A percentile compares a stretch with the other conserved stretches of the same genome.
These are phyloP conservation scores for Cydia strobilella DNA, from an alignment of 1,140 invertebrate genomes.

Conservation along the genomic window DNA sequence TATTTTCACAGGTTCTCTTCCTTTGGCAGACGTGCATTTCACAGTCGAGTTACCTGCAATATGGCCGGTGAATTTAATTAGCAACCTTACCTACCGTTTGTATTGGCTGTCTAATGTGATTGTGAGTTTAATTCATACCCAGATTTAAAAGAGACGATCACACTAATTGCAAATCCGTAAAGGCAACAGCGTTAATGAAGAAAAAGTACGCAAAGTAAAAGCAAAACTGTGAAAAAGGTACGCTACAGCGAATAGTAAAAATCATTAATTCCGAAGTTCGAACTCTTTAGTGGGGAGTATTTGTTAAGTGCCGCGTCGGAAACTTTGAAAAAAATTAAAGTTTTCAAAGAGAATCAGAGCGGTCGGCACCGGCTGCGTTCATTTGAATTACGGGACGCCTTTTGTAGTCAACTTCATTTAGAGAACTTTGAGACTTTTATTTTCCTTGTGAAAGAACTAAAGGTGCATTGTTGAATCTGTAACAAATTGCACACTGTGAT, in stretches of 20 bases:
- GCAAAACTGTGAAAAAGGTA: not conserved
- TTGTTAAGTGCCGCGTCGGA: constrained; percentile 60
- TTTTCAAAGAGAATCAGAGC: constrained; percentile 70
- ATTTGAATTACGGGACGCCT: constrained; percentile 74
- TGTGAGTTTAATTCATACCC: constrained; percentile 1
- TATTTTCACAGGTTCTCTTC: not conserved
- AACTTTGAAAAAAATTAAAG: constrained; percentile 73
- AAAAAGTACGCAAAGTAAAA: not conserved
- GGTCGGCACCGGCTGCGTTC: constrained; percentile 58
- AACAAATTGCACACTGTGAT: constrained; percentile 76
- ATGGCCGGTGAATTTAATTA: not conserved
- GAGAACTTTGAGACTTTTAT: constrained; percentile 75
- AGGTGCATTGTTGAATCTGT: constrained; percentile 77
- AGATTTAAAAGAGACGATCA: not conserved
- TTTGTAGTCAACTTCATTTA: constrained; percentile 79
- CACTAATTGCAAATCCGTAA: constrained; percentile 23
- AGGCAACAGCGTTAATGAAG: constrained; percentile 6
- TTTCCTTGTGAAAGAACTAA: constrained; percentile 65
- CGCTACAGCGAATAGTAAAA: constrained; percentile 15
- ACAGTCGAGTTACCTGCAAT: constrained; percentile 2
- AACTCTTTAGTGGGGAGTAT: constrained; percentile 47
- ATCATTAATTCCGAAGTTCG: constrained; percentile 14
- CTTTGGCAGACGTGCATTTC: not conserved
- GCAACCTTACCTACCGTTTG: not conserved
- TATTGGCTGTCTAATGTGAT: not conserved